Base-by-base conservation (phyloP, 2,888 invertebrate genomes). In the Spodoptera littoralis region DNA sequence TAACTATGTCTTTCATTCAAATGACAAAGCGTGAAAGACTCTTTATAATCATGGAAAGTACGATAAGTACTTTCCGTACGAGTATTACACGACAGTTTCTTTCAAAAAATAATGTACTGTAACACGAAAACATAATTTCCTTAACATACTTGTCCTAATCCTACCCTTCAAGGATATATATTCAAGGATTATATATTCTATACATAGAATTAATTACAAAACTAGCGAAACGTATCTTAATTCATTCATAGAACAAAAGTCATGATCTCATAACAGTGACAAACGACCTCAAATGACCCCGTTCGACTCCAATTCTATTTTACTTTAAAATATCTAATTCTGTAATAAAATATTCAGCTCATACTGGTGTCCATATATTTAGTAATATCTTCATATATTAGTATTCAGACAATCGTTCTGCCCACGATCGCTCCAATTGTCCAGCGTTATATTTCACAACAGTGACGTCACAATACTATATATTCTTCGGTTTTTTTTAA, bases 351-450 rank as follows among this genome's bases (percentile, higher is more conserved):
- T 76, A 72, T 72, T 72, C 72, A 24, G 8, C 51, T 58, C 73
- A 65, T 65, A 73, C 56, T 53, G 36, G 60, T 54, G 47, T 13
- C 62, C 70, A 65, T 59, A 47, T 61, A 53, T 45, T 53, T 49
- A 61, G 50, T 56, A 69, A 75, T 73, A 73, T 71, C 69, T 75
- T 71, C 27, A n/a, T 46, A 62, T 71, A 84, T 86, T 84, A 81
- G 82, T 81, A 84, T 86, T 82, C 83, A 62, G 70, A 80, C 83
- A 85, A 82, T 80, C 66, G 69, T 6, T 58, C 86, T 56, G 60
- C 88, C 87, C 85, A 87, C 88, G 78, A 69, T 5, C 78, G 79
- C 70, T 80, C 86, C 85, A 83, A 81, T 88, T 86, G 83, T 83
- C 79, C 67, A 67, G 45, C 49, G 54, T 36, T 50, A 54, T 57